Evolutionary conservation across 2,113 vertebrate genomes (phyloP).

Genomic region (Mustelus asterias): DNA sequence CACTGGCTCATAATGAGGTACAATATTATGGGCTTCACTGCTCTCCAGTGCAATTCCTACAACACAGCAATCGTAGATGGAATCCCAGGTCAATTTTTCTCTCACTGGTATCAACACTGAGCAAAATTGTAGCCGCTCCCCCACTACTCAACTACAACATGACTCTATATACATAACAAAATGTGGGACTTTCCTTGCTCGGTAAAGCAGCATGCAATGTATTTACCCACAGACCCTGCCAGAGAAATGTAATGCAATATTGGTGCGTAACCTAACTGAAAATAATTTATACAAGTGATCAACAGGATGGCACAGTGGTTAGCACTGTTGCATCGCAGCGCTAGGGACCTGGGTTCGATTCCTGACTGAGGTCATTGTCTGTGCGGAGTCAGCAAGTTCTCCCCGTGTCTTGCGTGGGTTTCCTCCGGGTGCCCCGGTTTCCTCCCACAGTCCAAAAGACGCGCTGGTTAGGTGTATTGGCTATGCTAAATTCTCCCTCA

Average conservation of each 20-base stretch:
- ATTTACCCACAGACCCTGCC: neutral
- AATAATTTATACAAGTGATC: neutral
- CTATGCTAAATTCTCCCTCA: too few relatives aligned
- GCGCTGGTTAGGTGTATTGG: too few relatives aligned
- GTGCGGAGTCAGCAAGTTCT: too few relatives aligned
- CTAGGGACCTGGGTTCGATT: too few relatives aligned
- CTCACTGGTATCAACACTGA: neutral
- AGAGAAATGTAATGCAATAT: neutral
- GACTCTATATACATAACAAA: neutral
- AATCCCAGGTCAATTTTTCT: neutral
- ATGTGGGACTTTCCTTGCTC: neutral
- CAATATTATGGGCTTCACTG: neutral
- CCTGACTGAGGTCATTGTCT: too few relatives aligned
- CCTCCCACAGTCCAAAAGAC: too few relatives aligned
- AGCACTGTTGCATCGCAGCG: too few relatives aligned
- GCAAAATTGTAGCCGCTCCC: neutral
- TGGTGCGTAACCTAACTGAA: neutral
- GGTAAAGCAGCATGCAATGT: neutral
- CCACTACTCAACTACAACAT: neutral
- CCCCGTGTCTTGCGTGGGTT: too few relatives aligned
- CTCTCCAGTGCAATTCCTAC: neutral
- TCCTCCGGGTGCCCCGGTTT: too few relatives aligned
- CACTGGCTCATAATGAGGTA: neutral
- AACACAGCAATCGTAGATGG: neutral
- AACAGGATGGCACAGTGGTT: neutral